A percentile compares a stretch with the other conserved stretches of the same genome.
These are phyloP conservation scores for Cyclophora albipunctata DNA, from an alignment of 2,888 invertebrate species.

Conservation along the genomic window DNA sequence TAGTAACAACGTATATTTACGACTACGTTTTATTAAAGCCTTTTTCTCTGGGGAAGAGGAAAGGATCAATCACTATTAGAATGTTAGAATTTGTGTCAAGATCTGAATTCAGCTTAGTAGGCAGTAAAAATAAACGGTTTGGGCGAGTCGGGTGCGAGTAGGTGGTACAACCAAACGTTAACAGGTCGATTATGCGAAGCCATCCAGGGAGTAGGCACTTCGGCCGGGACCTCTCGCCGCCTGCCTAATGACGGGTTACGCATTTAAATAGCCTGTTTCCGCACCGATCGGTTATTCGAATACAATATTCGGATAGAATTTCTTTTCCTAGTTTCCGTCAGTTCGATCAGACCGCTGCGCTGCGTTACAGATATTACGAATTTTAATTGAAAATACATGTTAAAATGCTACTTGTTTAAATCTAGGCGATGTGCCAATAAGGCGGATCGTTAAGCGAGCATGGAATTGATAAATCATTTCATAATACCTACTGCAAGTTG, in stretches of 20 bases:
- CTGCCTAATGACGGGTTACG: slow-evolving; percentile 67
- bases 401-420: not conserved
- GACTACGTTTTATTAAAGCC: no score
- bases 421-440: slow-evolving; percentile 5
- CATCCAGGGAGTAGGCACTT: slow-evolving; percentile 44
- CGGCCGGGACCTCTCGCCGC: slow-evolving; percentile 39
- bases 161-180: slow-evolving; percentile 49
- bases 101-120: slow-evolving; percentile 34
- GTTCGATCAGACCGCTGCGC: slow-evolving; percentile 20
- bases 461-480: slow-evolving; percentile 9
- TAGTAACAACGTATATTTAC: no score
- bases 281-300: slow-evolving; percentile 46
- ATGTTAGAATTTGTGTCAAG: slow-evolving; percentile 22
- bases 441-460: slow-evolving; percentile 1
- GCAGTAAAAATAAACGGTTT: slow-evolving; percentile 54
- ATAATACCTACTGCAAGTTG: slow-evolving; percentile 4
- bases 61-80: not conserved
- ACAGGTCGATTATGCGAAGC: slow-evolving; percentile 66
- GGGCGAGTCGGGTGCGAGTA: slow-evolving; percentile 21
- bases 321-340: slow-evolving; percentile 35
- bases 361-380: slow-evolving; percentile 6
- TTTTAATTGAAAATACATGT: slow-evolving; percentile 6
- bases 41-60: no score
- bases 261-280: slow-evolving; percentile 67
- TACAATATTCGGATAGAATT: slow-evolving; percentile 45